Conservation (phyloP, 2,797 vertebrate genomes). For the Darevskia mixta region DNA sequence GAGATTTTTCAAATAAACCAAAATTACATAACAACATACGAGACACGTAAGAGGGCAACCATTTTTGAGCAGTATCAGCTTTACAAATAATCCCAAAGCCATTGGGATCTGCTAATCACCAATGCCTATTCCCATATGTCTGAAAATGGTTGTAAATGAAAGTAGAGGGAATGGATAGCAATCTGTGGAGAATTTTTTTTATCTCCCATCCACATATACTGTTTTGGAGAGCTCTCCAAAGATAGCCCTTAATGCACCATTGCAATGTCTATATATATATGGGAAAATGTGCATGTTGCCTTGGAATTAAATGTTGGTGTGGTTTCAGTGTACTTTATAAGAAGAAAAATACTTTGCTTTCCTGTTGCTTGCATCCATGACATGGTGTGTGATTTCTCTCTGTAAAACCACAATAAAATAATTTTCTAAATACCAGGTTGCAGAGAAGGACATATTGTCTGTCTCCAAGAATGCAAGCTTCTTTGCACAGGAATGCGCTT, state of each 20-base stretch:
- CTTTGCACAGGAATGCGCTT: constrained; percentile 22
- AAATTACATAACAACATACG: too few relatives aligned
- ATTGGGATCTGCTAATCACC: background rate
- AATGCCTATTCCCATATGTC: background rate
- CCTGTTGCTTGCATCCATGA: background rate
- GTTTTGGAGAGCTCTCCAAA: background rate
- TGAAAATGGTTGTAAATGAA: background rate
- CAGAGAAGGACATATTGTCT: constrained; percentile 11
- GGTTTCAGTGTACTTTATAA: background rate
- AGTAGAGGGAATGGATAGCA: background rate
- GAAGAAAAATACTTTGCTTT: background rate
- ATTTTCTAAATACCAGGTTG: constrained; percentile 9
- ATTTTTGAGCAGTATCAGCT: background rate
- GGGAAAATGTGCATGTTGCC: background rate
- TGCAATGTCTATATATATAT: background rate
- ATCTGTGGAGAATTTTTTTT: background rate
- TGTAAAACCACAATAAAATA: background rate
- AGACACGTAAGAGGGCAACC: background rate
- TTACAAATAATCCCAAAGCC: background rate
- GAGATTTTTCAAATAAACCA: too few relatives aligned
- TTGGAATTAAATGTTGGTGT: background rate
- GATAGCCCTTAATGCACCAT: background rate
- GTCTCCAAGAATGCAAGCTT: constrained; percentile 20
- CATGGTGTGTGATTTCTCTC: background rate
- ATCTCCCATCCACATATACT: background rate